A percentile compares a stretch with the other conserved stretches of the same genome.
phyloP scores from a whole-genome alignment of 2,888 invertebrate species.

The Stenolophus ochropezus region DNA sequence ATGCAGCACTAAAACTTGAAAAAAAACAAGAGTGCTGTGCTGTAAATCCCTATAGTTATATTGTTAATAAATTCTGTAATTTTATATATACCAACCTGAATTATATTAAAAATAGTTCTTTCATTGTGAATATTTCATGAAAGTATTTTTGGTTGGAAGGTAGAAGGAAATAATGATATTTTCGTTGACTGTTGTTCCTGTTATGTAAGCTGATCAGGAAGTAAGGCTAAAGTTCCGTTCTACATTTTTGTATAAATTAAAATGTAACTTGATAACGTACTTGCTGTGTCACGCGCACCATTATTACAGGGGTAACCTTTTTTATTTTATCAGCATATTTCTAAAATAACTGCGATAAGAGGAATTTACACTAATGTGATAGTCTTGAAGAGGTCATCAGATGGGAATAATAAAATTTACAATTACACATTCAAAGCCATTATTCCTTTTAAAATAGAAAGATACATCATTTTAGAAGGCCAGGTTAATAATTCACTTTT shows the following conservation, averaged over 20 bases:
- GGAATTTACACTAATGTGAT: conserved; percentile 32
- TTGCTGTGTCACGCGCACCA: conserved; percentile 40
- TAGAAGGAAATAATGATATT: conserved; percentile 16
- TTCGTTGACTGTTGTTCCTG: background rate
- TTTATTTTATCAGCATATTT: conserved; percentile 38
- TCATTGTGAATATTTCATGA: background rate
- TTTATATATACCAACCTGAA: background rate
- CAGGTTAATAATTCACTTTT: background rate
- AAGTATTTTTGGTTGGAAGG: background rate
- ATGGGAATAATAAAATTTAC: background rate
- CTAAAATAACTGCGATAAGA: conserved; percentile 8
- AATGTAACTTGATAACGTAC: conserved; percentile 44
- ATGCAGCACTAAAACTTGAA: no score
- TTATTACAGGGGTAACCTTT: conserved; percentile 21
- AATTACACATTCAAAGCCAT: background rate
- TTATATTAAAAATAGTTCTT: background rate
- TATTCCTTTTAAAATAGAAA: background rate
- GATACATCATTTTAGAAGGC: background rate
- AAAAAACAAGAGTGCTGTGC: no score
- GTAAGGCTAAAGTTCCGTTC: conserved; percentile 35
- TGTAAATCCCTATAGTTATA: no score
- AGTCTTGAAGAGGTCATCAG: conserved; percentile 23
- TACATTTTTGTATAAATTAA: conserved; percentile 48
- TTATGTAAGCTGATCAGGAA: conserved; percentile 38
- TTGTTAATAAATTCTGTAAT: no score